These are phyloP conservation scores for Xenopus petersii DNA, from an alignment of 2,797 vertebrate species.

Conservation along the genomic window DNA sequence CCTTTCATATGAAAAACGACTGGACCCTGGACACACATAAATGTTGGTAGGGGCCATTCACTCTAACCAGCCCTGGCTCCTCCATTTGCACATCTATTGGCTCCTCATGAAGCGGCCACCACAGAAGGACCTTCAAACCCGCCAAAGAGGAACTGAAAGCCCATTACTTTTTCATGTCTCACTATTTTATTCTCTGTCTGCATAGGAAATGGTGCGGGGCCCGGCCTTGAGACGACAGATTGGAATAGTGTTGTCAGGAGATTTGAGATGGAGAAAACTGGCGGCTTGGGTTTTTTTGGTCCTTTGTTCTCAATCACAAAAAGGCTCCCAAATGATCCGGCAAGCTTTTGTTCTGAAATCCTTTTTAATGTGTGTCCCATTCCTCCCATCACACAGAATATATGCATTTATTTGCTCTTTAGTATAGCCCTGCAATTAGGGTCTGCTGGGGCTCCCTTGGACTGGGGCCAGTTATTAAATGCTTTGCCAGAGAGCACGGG, in stretches of 20 bases:
- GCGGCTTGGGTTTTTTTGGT: background rate
- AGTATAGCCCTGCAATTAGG: background rate
- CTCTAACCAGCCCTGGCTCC: background rate
- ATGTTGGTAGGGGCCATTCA: background rate
- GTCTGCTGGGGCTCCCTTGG: constrained; percentile 1
- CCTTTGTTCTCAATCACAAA: constrained; percentile 34
- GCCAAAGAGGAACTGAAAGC: background rate
- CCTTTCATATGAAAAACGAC: too few species aligned
- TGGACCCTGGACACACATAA: background rate
- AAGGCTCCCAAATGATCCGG: constrained; percentile 27
- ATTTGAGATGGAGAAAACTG: constrained; percentile 20
- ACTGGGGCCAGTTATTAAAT: constrained; percentile 5
- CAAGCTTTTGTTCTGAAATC: constrained; percentile 15
- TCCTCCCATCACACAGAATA: constrained; percentile 22
- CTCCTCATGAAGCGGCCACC: background rate
- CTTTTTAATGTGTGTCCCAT: constrained; percentile 25
- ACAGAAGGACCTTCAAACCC: background rate
- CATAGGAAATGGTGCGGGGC: background rate
- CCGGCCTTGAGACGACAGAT: constrained; percentile 16
- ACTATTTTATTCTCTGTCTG: background rate
- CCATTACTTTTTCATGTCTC: background rate
- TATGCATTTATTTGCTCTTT: constrained; percentile 21
- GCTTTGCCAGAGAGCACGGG: too few species aligned
- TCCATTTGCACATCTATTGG: background rate
- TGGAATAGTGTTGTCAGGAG: constrained; percentile 17